These are phyloP conservation scores for Avahi laniger DNA, from an alignment of 2,797 vertebrate genomes.

Conservation along the genomic window DNA sequence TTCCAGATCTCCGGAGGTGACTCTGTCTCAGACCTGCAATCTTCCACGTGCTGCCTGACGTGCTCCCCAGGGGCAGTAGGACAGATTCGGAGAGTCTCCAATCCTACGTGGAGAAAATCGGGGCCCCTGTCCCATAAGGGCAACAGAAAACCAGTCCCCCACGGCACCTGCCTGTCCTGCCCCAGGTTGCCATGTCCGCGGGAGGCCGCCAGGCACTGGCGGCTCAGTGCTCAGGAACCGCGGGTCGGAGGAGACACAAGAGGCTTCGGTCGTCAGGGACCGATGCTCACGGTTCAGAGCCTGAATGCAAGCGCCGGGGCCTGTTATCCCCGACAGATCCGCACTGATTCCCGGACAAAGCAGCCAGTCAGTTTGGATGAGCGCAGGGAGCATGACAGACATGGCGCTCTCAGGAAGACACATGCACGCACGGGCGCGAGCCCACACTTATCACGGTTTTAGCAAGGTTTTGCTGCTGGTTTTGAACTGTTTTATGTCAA, in stretches of 20 bases:
- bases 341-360: neutral
- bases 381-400: neutral
- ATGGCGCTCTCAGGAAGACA: neutral
- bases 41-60: neutral
- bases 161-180: neutral
- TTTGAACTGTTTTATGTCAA: neutral
- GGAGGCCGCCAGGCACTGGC: neutral
- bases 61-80: neutral
- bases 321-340: neutral
- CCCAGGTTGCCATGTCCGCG: neutral
- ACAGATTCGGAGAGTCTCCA: neutral
- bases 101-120: neutral
- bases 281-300: neutral
- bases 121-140: neutral
- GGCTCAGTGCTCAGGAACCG: too few species aligned
- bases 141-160: neutral
- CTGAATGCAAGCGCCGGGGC: neutral
- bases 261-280: neutral
- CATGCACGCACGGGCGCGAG: accelerated
- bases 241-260: neutral
- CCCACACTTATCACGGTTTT: neutral
- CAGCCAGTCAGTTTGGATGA: neutral
- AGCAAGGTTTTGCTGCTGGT: neutral
- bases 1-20: neutral
- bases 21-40: neutral